Conservation (phyloP, 2,797 vertebrate species). For the Vespertilio murinus region DNA sequence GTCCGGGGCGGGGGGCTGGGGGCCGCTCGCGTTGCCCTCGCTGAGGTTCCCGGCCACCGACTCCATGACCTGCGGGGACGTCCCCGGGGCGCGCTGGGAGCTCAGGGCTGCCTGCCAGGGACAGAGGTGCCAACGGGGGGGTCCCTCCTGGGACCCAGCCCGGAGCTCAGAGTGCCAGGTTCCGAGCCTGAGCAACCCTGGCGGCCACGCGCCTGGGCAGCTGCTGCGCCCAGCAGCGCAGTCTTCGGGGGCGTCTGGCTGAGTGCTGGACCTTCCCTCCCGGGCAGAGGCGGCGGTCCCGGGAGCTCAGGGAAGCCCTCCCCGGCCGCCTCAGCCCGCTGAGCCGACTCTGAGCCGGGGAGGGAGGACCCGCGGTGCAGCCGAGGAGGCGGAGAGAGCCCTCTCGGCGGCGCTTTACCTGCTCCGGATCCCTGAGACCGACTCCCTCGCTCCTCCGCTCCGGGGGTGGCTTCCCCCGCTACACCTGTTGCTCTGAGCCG, state of each 20-base stretch:
- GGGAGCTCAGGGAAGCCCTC: not conserved
- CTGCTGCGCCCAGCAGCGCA: not conserved
- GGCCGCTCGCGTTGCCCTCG: slow-evolving; percentile 47
- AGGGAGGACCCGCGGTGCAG: not conserved
- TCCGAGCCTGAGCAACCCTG: not conserved
- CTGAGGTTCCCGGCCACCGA: slow-evolving; percentile 71
- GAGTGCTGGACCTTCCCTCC: not conserved
- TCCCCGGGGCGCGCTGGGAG: accelerated
- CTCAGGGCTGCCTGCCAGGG: not conserved
- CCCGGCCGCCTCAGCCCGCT: not conserved
- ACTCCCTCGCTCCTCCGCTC: not conserved
- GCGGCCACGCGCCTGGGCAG: accelerated
- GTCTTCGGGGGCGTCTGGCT: not conserved
- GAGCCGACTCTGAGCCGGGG: not conserved
- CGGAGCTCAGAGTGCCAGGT: not conserved
- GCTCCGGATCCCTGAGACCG: not conserved
- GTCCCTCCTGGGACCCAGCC: not conserved
- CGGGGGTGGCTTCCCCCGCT: not conserved
- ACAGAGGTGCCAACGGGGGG: not conserved
- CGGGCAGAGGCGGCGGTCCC: not conserved
- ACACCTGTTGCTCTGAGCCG: slow-evolving; percentile 64
- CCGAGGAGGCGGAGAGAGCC: not conserved
- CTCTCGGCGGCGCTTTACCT: not conserved
- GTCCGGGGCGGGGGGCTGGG: slow-evolving; percentile 39
- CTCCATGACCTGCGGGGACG: slow-evolving; percentile 70